Percentiles rank a stretch among this genome's conserved stretches.
phyloP scores from a whole-genome alignment of 1,140 invertebrate genomes.

The Physella acuta region DNA sequence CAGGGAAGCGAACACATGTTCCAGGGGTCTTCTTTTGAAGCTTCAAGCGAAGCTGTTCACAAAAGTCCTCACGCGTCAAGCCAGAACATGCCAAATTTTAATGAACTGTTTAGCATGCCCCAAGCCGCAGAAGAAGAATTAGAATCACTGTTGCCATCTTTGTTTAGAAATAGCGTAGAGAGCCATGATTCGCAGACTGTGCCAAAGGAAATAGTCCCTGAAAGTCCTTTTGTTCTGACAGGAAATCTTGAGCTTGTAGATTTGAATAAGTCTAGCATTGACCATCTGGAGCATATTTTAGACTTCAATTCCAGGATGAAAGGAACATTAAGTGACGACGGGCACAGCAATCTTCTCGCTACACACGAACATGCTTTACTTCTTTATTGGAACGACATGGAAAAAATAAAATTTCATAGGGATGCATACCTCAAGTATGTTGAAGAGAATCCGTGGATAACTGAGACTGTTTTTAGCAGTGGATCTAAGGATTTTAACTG shows the following conservation, averaged over 20 bases:
- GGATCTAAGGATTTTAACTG: too few relatives aligned
- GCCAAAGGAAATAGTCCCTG: not conserved
- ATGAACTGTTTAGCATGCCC: not conserved
- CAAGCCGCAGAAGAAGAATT: not conserved
- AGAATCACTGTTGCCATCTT: too few relatives aligned
- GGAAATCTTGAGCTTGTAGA: constrained; percentile 3
- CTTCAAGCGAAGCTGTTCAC: too few relatives aligned
- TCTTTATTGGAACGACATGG: not conserved
- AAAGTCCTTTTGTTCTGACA: not conserved
- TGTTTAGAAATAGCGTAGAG: too few relatives aligned
- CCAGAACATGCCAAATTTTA: not conserved
- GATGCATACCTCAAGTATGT: not conserved
- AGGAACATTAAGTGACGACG: constrained; percentile 16
- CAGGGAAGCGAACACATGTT: not conserved
- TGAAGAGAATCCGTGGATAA: not conserved
- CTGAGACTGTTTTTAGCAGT: not conserved
- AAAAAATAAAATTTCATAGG: not conserved
- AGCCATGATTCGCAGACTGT: too few relatives aligned
- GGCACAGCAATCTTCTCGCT: not conserved
- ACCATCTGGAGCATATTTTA: not conserved
- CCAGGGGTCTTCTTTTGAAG: not conserved
- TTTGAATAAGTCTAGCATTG: not conserved
- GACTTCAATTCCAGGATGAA: not conserved
- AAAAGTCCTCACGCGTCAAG: too few relatives aligned
- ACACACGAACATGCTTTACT: not conserved